Evolutionary conservation across 2,888 invertebrate species (phyloP).

Genomic region (Notocelia uddmanniana): DNA sequence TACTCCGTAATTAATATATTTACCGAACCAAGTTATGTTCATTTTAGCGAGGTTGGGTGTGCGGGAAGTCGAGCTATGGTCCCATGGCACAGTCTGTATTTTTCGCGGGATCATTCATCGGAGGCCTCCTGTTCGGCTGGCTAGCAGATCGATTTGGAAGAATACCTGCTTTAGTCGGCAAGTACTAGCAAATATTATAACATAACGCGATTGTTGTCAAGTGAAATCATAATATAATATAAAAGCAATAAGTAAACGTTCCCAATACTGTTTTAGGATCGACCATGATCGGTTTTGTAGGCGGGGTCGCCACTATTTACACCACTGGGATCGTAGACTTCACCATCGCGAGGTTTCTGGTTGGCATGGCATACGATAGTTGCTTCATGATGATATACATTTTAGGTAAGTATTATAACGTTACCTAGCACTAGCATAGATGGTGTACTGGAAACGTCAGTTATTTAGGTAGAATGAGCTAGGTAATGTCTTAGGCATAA

Average conservation of each 20-base stretch:
- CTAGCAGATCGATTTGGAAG: slow-evolving; percentile 66
- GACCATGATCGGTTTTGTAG: slow-evolving; percentile 88
- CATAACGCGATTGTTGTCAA: neutral
- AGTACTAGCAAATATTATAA: slow-evolving; percentile 40
- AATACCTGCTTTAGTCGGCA: slow-evolving; percentile 65
- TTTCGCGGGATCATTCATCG: slow-evolving; percentile 63
- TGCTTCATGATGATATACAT: slow-evolving; percentile 95
- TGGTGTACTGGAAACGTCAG: too few relatives aligned
- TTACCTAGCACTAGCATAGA: too few relatives aligned
- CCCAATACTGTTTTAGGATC: slow-evolving; percentile 74
- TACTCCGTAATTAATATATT: neutral
- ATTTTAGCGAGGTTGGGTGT: slow-evolving; percentile 68
- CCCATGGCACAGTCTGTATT: slow-evolving; percentile 62
- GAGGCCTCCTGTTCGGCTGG: slow-evolving; percentile 63
- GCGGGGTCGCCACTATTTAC: slow-evolving; percentile 89
- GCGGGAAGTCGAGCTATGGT: slow-evolving; percentile 59
- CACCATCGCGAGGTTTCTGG: slow-evolving; percentile 90
- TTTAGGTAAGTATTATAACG: slow-evolving; percentile 87
- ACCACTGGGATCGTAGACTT: slow-evolving; percentile 90
- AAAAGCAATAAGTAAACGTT: neutral
- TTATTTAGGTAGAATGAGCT: too few relatives aligned
- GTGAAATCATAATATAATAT: neutral
- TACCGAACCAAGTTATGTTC: neutral
- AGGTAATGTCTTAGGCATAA: too few relatives aligned
- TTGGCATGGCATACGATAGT: slow-evolving; percentile 93